Percentiles rank a stretch among this genome's conserved stretches.
phyloP scores from a whole-genome alignment of 2,113 vertebrate genomes.

The Ploceus nigricollis region DNA sequence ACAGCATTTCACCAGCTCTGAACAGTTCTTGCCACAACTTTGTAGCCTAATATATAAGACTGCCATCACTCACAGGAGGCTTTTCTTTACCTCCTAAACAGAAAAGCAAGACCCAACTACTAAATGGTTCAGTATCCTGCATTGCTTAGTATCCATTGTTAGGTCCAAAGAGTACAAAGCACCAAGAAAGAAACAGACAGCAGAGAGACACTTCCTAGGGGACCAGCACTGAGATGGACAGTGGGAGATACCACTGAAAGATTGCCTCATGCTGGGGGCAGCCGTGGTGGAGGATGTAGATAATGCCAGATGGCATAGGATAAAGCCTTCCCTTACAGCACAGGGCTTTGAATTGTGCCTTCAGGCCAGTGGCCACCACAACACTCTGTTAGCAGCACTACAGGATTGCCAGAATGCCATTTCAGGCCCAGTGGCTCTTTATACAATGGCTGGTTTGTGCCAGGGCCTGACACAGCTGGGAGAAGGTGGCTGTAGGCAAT shows the following conservation, averaged over 20 bases:
- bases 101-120: not conserved
- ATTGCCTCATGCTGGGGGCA: not conserved
- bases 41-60: not conserved
- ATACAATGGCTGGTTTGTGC: not conserved
- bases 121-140: fast-evolving
- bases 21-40: not conserved
- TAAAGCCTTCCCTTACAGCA: not conserved
- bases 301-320: not conserved
- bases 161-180: not conserved
- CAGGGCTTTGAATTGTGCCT: not conserved
- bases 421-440: not conserved
- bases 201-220: not conserved
- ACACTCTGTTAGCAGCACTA: not conserved
- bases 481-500: not conserved
- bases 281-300: not conserved
- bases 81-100: not conserved
- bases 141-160: not conserved
- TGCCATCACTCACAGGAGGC: not conserved
- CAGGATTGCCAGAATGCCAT: not conserved
- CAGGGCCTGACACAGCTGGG: not conserved
- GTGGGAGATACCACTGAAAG: not conserved
- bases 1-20: not conserved
- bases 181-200: not conserved
- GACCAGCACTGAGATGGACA: not conserved
- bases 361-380: not conserved